Conservation (phyloP, 2,113 vertebrate species). For the Pelvicachromis taeniatus region DNA sequence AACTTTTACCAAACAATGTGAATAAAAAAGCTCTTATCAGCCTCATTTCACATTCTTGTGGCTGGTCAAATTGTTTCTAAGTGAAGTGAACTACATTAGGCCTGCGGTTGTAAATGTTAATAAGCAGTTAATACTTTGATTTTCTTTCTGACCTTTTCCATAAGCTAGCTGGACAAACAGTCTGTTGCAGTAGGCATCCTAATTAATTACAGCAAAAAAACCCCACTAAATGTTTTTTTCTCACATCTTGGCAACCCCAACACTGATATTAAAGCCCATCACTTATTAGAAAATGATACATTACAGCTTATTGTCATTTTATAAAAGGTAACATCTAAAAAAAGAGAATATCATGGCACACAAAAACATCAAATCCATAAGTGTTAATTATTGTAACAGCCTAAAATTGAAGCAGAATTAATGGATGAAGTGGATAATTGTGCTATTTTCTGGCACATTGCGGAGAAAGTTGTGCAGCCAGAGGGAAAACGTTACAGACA, state of each 20-base stretch:
- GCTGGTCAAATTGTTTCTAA: not conserved
- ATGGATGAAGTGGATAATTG: constrained; percentile 20
- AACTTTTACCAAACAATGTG: not conserved
- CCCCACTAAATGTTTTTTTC: too few relatives aligned
- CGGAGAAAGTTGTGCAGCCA: not conserved
- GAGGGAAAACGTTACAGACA: not conserved
- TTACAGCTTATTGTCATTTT: not conserved
- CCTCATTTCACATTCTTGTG: not conserved
- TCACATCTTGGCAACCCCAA: not conserved
- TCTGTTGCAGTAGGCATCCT: not conserved
- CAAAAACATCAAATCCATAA: not conserved
- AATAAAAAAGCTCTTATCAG: not conserved
- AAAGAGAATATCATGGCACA: not conserved
- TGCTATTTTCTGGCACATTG: constrained; percentile 7
- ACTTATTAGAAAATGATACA: not conserved
- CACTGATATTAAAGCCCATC: not conserved
- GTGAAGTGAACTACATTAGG: not conserved
- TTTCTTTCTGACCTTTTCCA: not conserved
- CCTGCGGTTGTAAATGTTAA: not conserved
- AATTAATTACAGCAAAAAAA: not conserved
- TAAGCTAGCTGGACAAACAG: not conserved
- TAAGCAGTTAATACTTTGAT: not conserved
- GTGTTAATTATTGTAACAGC: not conserved
- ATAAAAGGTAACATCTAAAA: not conserved
- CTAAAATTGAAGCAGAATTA: not conserved